Percentiles rank a stretch among this genome's conserved stretches.
phyloP scores from a whole-genome alignment of 1,140 invertebrate genomes.

The Ips nitidus region DNA sequence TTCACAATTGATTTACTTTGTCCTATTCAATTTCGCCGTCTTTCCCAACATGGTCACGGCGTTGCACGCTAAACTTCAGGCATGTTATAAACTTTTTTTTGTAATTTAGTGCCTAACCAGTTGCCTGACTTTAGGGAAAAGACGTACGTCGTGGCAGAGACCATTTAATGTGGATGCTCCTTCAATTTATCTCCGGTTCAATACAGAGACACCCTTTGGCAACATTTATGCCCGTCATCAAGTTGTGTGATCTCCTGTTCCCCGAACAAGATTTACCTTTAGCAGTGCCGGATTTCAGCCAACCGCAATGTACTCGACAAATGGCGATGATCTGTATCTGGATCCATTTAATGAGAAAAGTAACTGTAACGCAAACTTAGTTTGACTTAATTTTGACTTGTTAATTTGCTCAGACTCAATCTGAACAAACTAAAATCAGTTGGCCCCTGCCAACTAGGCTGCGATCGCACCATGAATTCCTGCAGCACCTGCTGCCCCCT shows the following conservation, averaged over 20 bases:
- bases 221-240: conserved; percentile 88
- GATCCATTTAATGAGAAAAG: conserved; percentile 92
- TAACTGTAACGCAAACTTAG: neutral
- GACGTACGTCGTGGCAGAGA: conserved; percentile 74
- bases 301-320: conserved; percentile 84
- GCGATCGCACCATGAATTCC: conserved; percentile 83
- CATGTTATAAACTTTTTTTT: conserved; percentile 15
- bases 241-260: conserved; percentile 90
- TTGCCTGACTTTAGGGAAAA: conserved; percentile 48
- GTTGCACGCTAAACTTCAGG: conserved; percentile 66
- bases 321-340: conserved; percentile 95
- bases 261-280: conserved; percentile 87
- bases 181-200: conserved; percentile 95
- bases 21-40: conserved; percentile 90
- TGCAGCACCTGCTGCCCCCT: conserved; percentile 79
- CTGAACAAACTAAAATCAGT: conserved; percentile 41
- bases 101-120: neutral
- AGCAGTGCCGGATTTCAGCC: conserved; percentile 84
- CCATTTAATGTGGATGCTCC: conserved; percentile 95
- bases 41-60: conserved; percentile 91
- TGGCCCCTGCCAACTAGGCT: conserved; percentile 80
- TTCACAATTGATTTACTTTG: conserved; percentile 94
- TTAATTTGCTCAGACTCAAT: conserved; percentile 58
- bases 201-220: conserved; percentile 91
- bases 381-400: neutral